These are phyloP conservation scores for Sebastes kiyomatsui DNA, from an alignment of 2,797 vertebrate species.

Conservation along the genomic window DNA sequence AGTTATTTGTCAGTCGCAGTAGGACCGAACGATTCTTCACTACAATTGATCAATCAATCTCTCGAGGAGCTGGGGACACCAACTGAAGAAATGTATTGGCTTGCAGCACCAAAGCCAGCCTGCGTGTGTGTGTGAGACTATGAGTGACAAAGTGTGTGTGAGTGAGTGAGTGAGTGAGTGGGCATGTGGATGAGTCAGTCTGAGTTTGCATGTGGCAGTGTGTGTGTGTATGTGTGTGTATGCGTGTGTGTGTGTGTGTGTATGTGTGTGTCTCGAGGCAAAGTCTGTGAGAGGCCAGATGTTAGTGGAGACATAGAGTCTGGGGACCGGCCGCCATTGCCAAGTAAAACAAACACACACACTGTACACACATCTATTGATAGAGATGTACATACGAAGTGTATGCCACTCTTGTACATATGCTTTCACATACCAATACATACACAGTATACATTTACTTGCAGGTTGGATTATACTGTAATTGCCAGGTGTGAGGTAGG, in stretches of 20 bases:
- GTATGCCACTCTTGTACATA: not conserved
- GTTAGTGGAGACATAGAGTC: constrained; percentile 58
- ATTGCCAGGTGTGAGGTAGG: not conserved
- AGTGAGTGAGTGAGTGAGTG: not conserved
- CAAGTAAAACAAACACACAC: constrained; percentile 1
- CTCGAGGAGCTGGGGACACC: not conserved
- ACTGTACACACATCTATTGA: not conserved
- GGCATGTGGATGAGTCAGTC: constrained; percentile 12
- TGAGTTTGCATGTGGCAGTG: constrained; percentile 5
- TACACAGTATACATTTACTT: not conserved
- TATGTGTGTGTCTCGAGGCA: constrained; percentile 34
- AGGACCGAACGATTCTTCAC: constrained; percentile 28
- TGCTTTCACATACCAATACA: not conserved
- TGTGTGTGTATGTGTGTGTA: not conserved
- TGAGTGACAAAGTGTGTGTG: not conserved
- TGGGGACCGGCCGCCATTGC: constrained; percentile 41
- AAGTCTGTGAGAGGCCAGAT: constrained; percentile 66
- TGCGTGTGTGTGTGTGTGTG: not conserved
- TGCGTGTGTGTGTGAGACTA: not conserved
- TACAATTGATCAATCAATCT: constrained; percentile 56
- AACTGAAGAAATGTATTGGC: constrained; percentile 34
- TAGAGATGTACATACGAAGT: not conserved
- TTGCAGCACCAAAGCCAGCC: constrained; percentile 4
- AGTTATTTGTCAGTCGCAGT: constrained; percentile 40
- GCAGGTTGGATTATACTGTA: not conserved